These are phyloP conservation scores for Brachyalestes nurse DNA, from an alignment of 2,797 vertebrate species.

Conservation along the genomic window DNA sequence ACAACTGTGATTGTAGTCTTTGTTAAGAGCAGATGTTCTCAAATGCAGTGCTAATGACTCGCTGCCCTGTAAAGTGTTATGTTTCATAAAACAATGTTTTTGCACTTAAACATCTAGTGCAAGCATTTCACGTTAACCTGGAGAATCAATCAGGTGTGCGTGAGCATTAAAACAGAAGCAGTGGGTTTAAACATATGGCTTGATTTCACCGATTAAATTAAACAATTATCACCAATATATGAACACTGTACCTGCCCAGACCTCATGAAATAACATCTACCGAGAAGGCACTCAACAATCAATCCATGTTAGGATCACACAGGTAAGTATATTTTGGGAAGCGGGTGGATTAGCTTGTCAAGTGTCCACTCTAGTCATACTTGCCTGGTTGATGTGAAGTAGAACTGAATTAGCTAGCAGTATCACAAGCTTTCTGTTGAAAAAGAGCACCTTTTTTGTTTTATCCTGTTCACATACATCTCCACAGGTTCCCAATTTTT, in stretches of 20 bases:
- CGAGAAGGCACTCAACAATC: slow-evolving; percentile 62
- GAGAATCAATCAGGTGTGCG: background rate
- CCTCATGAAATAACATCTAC: slow-evolving; percentile 53
- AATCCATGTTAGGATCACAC: slow-evolving; percentile 69
- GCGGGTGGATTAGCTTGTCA: slow-evolving; percentile 66
- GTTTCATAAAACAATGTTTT: too few species aligned
- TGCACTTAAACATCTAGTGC: too few species aligned
- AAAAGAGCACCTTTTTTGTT: slow-evolving; percentile 60
- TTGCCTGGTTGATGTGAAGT: slow-evolving; percentile 70
- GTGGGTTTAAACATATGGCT: background rate
- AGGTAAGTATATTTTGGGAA: slow-evolving; percentile 60
- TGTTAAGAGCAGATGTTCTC: too few species aligned
- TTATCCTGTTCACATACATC: background rate
- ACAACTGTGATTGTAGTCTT: too few species aligned
- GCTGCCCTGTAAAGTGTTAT: too few species aligned
- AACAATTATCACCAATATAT: background rate
- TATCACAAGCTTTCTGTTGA: slow-evolving; percentile 70
- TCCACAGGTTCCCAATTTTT: background rate
- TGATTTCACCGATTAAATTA: too few species aligned
- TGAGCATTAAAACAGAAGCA: background rate
- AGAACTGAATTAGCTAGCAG: slow-evolving; percentile 64
- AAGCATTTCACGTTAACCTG: background rate
- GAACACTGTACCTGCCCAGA: background rate
- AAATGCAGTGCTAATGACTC: too few species aligned
- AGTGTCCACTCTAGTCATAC: slow-evolving; percentile 64